phyloP scores from a whole-genome alignment of 2,797 vertebrate genomes.

The Gadopsis marmoratus region DNA sequence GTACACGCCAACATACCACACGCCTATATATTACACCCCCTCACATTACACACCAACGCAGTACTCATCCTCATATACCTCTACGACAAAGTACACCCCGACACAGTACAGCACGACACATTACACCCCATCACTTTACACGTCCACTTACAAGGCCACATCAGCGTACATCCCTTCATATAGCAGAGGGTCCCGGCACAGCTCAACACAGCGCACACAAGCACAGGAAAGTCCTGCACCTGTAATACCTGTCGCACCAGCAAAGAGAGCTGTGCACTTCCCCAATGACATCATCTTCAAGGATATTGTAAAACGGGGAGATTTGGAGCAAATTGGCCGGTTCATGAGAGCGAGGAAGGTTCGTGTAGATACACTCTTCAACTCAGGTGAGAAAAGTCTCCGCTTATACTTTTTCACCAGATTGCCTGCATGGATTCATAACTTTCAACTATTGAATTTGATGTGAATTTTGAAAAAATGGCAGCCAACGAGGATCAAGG shows the following conservation, averaged over 20 bases:
- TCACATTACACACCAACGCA: constrained; percentile 68
- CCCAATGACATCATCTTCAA: constrained; percentile 94
- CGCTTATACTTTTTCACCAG: not conserved
- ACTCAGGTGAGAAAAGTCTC: constrained; percentile 87
- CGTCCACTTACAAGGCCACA: constrained; percentile 67
- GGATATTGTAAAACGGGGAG: constrained; percentile 93
- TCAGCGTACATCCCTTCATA: constrained; percentile 75
- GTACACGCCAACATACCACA: constrained; percentile 74
- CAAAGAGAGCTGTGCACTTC: constrained; percentile 90
- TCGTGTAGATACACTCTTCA: constrained; percentile 91
- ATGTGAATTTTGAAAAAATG: not conserved
- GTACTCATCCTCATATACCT: constrained; percentile 69
- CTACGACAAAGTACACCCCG: constrained; percentile 71
- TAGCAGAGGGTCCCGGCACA: constrained; percentile 71
- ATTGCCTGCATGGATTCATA: not conserved
- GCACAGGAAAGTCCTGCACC: constrained; percentile 65
- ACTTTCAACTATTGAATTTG: not conserved
- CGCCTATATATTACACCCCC: constrained; percentile 67
- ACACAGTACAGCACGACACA: constrained; percentile 67
- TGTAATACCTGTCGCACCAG: constrained; percentile 52
- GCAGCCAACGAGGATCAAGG: not conserved
- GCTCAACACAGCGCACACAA: constrained; percentile 55
- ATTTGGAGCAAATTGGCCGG: constrained; percentile 94
- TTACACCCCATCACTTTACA: constrained; percentile 66
- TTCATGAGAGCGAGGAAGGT: constrained; percentile 95